Evolutionary conservation across 2,888 invertebrate genomes (phyloP).

Genomic region (Polydrusus tereticollis): DNA sequence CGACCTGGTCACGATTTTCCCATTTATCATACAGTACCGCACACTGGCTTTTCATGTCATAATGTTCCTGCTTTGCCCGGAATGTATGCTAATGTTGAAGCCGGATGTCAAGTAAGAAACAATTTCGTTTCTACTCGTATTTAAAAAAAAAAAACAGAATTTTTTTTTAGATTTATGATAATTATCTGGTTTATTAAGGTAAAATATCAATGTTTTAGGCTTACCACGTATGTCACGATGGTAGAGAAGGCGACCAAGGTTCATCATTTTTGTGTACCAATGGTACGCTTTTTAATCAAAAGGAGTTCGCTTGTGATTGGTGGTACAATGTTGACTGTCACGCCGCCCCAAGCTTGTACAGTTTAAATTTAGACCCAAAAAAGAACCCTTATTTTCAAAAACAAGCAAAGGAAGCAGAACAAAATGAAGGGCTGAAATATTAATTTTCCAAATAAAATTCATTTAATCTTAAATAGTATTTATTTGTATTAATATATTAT

Average conservation of each 20-base stretch:
- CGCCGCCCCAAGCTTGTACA: constrained; percentile 79
- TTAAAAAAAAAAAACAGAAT: too few species aligned
- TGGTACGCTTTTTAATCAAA: constrained; percentile 88
- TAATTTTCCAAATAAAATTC: neutral
- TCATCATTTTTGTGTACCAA: constrained; percentile 88
- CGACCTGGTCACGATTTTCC: constrained; percentile 86
- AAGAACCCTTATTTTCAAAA: constrained; percentile 87
- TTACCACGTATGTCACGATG: constrained; percentile 90
- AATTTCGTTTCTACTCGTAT: neutral
- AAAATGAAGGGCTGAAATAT: constrained; percentile 31
- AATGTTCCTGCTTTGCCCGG: constrained; percentile 86
- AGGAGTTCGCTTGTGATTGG: constrained; percentile 90
- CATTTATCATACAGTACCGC: constrained; percentile 81
- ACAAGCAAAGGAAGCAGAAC: constrained; percentile 73
- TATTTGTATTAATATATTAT: constrained; percentile 1
- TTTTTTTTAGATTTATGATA: too few species aligned
- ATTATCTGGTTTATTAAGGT: too few species aligned
- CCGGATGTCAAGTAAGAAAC: constrained; percentile 82
- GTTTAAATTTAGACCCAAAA: constrained; percentile 81
- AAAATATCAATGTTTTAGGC: too few species aligned
- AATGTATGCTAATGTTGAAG: constrained; percentile 92
- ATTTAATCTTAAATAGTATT: neutral
- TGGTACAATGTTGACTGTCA: constrained; percentile 92
- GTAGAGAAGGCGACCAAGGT: constrained; percentile 86
- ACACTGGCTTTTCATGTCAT: constrained; percentile 83